A percentile compares a stretch with the other conserved stretches of the same genome.
These are phyloP conservation scores for Neolamprologus devosi DNA, from an alignment of 2,113 vertebrate species.

Conservation along the genomic window DNA sequence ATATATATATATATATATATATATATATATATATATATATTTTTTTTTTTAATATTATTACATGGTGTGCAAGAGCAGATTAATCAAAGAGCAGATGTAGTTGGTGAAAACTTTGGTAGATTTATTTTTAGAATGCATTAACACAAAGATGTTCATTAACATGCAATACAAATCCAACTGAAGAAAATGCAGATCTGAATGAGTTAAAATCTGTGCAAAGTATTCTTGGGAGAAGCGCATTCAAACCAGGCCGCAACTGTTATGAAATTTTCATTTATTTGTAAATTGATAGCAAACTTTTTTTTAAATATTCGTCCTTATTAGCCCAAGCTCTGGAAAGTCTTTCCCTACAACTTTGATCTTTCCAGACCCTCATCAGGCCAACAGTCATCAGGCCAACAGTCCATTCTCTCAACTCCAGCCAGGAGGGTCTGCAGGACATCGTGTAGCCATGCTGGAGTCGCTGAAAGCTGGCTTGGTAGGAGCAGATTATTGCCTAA, in stretches of 20 bases:
- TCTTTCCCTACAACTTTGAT: not conserved
- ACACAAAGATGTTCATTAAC: not conserved
- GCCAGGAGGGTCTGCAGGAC: slow-evolving; percentile 82
- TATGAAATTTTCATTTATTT: not conserved
- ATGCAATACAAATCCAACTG: not conserved
- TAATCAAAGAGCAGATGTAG: not conserved
- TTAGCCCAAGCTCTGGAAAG: not conserved
- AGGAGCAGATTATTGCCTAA: slow-evolving; percentile 88
- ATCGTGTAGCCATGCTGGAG: slow-evolving; percentile 83
- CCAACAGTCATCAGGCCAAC: not conserved
- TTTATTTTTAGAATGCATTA: not conserved
- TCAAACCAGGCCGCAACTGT: not conserved
- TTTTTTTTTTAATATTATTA: not conserved
- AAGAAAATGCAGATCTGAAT: not conserved
- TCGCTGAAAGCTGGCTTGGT: slow-evolving; percentile 80
- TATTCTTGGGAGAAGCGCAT: not conserved
- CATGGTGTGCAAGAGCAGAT: not conserved
- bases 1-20: not conserved
- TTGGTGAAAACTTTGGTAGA: not conserved
- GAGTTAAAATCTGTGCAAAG: not conserved
- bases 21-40: no score
- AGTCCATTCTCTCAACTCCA: slow-evolving; percentile 37
- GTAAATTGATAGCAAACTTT: not conserved
- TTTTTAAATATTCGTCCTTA: not conserved
- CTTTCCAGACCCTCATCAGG: not conserved